Conservation (phyloP, 2,113 vertebrate genomes). For the Eonycteris spelaea region DNA sequence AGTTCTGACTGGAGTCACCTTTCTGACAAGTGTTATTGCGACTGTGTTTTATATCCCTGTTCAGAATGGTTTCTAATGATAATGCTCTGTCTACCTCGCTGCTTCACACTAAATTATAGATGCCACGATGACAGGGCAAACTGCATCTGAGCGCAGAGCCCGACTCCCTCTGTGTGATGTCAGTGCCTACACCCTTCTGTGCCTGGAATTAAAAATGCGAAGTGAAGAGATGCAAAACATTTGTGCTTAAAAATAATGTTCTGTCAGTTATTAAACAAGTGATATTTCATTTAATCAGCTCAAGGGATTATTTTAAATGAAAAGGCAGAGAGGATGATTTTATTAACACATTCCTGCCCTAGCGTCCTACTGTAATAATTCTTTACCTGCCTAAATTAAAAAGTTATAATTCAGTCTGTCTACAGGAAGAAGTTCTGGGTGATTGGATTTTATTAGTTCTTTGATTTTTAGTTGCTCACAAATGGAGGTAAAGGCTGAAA, state of each 20-base stretch:
- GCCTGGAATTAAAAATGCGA: conserved; percentile 82
- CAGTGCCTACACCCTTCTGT: conserved; percentile 79
- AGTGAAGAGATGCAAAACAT: conserved; percentile 85
- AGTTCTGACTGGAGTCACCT: conserved; percentile 89
- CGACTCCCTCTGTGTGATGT: conserved; percentile 82
- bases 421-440: conserved; percentile 77
- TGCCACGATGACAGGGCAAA: conserved; percentile 84
- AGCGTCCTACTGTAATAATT: conserved; percentile 85
- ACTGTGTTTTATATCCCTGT: conserved; percentile 89
- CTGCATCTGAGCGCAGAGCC: conserved; percentile 78
- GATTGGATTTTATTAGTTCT: conserved; percentile 78
- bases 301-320: conserved; percentile 90
- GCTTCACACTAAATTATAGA: conserved; percentile 89
- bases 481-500: conserved; percentile 73
- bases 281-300: conserved; percentile 91
- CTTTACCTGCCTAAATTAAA: conserved; percentile 86
- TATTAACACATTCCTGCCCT: conserved; percentile 90
- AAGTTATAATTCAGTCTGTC: conserved; percentile 83
- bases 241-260: conserved; percentile 89
- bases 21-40: conserved; percentile 89
- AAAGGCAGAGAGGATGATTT: conserved; percentile 86
- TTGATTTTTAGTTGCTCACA: conserved; percentile 70
- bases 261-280: conserved; percentile 89
- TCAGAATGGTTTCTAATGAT: conserved; percentile 89
- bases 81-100: conserved; percentile 86